Base-by-base conservation (phyloP, 2,797 vertebrate species). In the Trachops cirrhosus region DNA sequence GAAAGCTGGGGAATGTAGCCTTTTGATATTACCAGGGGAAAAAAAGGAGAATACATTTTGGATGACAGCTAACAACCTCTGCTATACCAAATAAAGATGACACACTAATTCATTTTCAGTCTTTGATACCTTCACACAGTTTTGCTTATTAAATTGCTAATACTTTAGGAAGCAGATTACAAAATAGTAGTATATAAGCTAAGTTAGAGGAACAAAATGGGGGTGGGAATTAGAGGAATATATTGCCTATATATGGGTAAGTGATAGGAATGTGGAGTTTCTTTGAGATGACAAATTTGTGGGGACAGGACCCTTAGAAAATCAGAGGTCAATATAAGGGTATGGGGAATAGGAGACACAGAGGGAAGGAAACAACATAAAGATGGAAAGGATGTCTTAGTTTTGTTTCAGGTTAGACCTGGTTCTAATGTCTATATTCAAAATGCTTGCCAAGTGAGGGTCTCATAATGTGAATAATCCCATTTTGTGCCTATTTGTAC, bases 131-230 rank as follows among this genome's bases (percentile, higher is more conserved):
- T 68, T 52, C 75, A 67, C 8, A 32, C 3, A 86, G 18, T 86
- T 95, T 86, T 88, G 24, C 83, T 95, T 37, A 74, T 96, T 78
- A 89, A 96, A 89, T 91, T 86, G 16, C 21, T 93, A 91, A 57
- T 95, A 84, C 6, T 26, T 89, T 86, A 83, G 70, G 71, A 93
- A 71, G 32, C 18, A 97, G 64, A 70, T 93, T 86, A 83, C 32
- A 88, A 93, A 96, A 89, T 52, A 96, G 75, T 37, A 89, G 64
- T 39, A 85, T 64, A 83, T 71, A 67, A 24, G 37, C 21, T 52
- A 96, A 26, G 32, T 91, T 34, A 73, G 37, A 39, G n/a, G 41
- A 85, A 18, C 10, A 14, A 95, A 94, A 80, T 32, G 32, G 22
- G 52, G 0, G 54, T 59, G 54, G 54, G 12, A 26, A 0, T 8